Percentiles rank a stretch among this genome's conserved stretches.
These are phyloP conservation scores for Chesias legatella DNA, from an alignment of 2,888 invertebrate genomes.

Conservation along the genomic window DNA sequence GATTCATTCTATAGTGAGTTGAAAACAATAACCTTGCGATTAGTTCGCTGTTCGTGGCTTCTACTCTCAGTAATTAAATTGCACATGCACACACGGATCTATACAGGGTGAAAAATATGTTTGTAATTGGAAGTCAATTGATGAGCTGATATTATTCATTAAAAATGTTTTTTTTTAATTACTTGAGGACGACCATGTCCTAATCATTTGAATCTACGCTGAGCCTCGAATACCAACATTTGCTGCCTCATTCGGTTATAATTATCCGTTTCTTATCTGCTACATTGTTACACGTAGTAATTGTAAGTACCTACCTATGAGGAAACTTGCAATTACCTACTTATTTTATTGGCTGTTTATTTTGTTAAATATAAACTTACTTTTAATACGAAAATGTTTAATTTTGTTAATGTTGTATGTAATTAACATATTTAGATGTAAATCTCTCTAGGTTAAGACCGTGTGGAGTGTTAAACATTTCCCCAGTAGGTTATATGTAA, in stretches of 20 bases:
- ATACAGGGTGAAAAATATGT: too few relatives aligned
- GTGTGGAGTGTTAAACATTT: slow-evolving; percentile 47
- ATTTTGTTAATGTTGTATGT: slow-evolving; percentile 43
- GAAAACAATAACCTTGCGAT: too few relatives aligned
- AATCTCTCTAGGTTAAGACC: slow-evolving; percentile 72
- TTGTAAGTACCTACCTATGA: slow-evolving; percentile 21
- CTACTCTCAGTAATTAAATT: too few relatives aligned
- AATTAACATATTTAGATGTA: slow-evolving; percentile 54
- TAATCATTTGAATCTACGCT: too few relatives aligned
- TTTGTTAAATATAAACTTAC: slow-evolving; percentile 43
- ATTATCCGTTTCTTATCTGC: slow-evolving; percentile 7
- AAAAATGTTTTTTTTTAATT: too few relatives aligned
- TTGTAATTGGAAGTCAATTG: too few relatives aligned
- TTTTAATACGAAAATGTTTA: slow-evolving; percentile 47
- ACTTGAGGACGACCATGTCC: too few relatives aligned
- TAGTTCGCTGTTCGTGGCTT: too few relatives aligned
- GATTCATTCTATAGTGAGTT: too few relatives aligned
- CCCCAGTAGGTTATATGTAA: slow-evolving; percentile 21
- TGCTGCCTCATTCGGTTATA: background rate
- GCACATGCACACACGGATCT: too few relatives aligned
- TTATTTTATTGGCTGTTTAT: slow-evolving; percentile 41
- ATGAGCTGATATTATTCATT: too few relatives aligned
- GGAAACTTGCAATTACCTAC: slow-evolving; percentile 39
- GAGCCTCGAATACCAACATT: too few relatives aligned
- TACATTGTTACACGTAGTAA: slow-evolving; percentile 17